Conservation (phyloP, 2,113 vertebrate genomes). For the Asarcornis scutulata region DNA sequence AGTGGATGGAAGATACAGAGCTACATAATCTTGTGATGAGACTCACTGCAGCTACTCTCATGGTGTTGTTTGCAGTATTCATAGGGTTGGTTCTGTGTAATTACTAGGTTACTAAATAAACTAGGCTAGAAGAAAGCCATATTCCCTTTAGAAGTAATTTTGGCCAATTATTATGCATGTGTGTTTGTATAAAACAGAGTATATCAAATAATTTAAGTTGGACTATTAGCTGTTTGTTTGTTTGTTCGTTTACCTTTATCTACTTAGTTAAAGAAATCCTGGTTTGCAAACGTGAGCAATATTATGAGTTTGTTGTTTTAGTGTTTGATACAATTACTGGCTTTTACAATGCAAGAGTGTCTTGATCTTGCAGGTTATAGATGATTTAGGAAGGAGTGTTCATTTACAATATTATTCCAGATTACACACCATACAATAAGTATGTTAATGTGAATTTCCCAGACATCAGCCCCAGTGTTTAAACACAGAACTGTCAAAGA, state of each 20-base stretch:
- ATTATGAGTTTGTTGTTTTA: slow-evolving; percentile 14
- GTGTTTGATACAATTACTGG: neutral
- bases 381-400: neutral
- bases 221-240: neutral
- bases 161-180: neutral
- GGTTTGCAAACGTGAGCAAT: slow-evolving; percentile 1
- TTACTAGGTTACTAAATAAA: neutral
- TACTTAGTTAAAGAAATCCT: slow-evolving; percentile 16
- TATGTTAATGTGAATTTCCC: slow-evolving; percentile 63
- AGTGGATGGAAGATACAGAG: neutral
- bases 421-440: neutral
- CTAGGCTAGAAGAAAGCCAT: neutral
- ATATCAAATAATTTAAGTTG: neutral
- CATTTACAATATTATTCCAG: slow-evolving; percentile 18
- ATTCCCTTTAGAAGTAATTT: slow-evolving; percentile 9
- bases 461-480: slow-evolving; percentile 64
- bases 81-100: neutral
- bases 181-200: neutral
- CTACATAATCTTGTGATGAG: neutral
- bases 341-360: neutral
- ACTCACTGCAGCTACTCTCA: neutral
- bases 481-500: slow-evolving; percentile 75
- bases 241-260: slow-evolving; percentile 9
- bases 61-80: neutral
- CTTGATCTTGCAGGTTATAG: neutral